Conservation (phyloP, 1,140 invertebrate genomes). For the Zaprionus nigranus region DNA sequence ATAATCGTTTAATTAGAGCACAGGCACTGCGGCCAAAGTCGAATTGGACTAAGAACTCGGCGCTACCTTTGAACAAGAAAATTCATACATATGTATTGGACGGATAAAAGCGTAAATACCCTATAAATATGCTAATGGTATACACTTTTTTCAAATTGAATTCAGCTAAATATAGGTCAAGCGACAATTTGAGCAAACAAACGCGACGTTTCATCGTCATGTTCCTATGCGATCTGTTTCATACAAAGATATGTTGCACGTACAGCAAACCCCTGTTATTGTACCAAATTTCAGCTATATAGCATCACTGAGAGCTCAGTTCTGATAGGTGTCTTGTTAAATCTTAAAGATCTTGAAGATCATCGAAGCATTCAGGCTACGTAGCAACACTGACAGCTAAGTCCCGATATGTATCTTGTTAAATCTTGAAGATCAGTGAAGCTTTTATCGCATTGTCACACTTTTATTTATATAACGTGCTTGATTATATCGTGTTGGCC, state of each 20-base stretch:
- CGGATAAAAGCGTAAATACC: constrained; percentile 2
- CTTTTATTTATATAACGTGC: no score
- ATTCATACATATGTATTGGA: constrained; percentile 5
- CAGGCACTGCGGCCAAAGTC: constrained; percentile 32
- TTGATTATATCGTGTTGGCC: no score
- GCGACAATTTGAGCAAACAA: neutral
- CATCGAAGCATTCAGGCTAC: no score
- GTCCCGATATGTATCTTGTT: neutral
- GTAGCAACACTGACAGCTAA: no score
- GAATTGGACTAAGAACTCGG: constrained; percentile 43
- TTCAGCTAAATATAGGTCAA: neutral
- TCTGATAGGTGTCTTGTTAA: no score
- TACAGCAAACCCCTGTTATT: neutral
- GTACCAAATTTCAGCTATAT: no score
- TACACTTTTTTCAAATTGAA: constrained; percentile 3
- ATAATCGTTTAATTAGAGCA: constrained; percentile 68
- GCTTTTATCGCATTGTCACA: neutral
- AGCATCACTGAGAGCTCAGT: neutral
- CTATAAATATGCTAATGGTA: neutral
- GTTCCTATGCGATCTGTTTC: neutral
- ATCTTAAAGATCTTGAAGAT: no score
- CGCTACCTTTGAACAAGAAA: constrained; percentile 37
- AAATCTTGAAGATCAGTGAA: neutral
- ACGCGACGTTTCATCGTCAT: neutral
- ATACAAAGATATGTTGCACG: neutral